Conservation (phyloP, 2,113 vertebrate species). For the Sprattus sprattus region DNA sequence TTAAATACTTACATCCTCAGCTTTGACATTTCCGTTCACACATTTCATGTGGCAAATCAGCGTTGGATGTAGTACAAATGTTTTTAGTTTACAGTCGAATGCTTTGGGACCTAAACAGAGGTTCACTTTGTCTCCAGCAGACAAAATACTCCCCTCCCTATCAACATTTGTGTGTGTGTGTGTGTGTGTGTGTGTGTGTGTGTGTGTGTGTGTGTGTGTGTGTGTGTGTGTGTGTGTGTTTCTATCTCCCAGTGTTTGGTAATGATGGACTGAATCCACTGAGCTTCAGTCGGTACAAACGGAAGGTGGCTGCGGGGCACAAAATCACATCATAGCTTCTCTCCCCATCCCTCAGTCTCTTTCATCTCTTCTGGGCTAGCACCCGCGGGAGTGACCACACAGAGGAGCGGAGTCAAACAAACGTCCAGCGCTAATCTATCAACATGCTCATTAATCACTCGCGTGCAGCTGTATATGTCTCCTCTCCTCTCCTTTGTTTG, state of each 20-base stretch:
- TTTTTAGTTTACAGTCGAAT: neutral
- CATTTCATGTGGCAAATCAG: neutral
- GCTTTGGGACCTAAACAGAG: neutral
- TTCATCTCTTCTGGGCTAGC: neutral
- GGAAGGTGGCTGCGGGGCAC: neutral
- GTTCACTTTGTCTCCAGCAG: neutral
- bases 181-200: neutral
- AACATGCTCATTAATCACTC: constrained; percentile 11
- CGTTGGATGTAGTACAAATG: neutral
- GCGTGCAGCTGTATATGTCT: neutral
- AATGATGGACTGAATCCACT: neutral
- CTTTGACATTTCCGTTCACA: neutral
- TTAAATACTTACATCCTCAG: neutral
- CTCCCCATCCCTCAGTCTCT: neutral
- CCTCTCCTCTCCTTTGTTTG: neutral
- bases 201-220: neutral
- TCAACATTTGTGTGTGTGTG: neutral
- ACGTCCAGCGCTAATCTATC: constrained; percentile 13
- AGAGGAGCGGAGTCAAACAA: neutral
- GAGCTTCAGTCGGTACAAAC: neutral
- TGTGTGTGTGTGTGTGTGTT: neutral
- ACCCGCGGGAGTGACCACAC: constrained; percentile 4
- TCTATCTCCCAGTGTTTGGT: neutral
- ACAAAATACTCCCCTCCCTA: neutral
- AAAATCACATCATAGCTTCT: neutral